A percentile compares a stretch with the other conserved stretches of the same genome.
Evolutionary conservation across 2,888 invertebrate genomes (phyloP).

Genomic region (Smittia sp.): DNA sequence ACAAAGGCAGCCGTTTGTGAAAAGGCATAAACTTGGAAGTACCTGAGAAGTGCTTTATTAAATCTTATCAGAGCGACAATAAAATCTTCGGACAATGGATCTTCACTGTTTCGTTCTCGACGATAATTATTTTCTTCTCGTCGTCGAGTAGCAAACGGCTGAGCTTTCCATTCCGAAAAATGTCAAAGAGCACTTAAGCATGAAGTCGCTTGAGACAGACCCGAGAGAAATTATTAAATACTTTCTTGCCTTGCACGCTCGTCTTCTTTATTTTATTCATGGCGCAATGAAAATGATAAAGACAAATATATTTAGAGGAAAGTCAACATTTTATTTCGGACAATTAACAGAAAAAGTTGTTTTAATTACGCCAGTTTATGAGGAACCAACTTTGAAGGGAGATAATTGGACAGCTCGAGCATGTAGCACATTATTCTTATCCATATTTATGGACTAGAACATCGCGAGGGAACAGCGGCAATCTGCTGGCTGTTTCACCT

Average conservation of each 20-base stretch:
- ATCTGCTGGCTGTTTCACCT: not conserved
- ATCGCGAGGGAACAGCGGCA: constrained; percentile 17
- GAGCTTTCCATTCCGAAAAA: not conserved
- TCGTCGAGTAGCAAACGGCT: not conserved
- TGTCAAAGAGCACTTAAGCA: constrained; percentile 11
- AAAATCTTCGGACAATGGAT: constrained; percentile 13
- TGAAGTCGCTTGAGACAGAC: not conserved
- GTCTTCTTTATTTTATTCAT: not conserved
- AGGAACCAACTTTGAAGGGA: constrained; percentile 1
- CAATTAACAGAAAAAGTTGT: not conserved
- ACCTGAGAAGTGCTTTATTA: constrained; percentile 34
- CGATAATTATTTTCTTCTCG: not conserved
- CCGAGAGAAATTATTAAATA: not conserved
- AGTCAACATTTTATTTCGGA: not conserved
- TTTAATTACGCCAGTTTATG: constrained; percentile 6
- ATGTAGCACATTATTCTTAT: constrained; percentile 31
- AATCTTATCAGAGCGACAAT: constrained; percentile 31
- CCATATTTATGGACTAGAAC: constrained; percentile 37
- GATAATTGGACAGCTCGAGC: constrained; percentile 36
- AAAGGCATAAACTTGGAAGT: not conserved
- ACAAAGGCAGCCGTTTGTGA: not conserved
- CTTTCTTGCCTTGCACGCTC: not conserved
- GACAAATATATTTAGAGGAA: not conserved
- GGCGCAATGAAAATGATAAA: not conserved
- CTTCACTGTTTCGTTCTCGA: not conserved